These are phyloP conservation scores for Caenorhabditis japonica DNA, from an alignment of 2,888 invertebrate genomes.

Conservation along the genomic window DNA sequence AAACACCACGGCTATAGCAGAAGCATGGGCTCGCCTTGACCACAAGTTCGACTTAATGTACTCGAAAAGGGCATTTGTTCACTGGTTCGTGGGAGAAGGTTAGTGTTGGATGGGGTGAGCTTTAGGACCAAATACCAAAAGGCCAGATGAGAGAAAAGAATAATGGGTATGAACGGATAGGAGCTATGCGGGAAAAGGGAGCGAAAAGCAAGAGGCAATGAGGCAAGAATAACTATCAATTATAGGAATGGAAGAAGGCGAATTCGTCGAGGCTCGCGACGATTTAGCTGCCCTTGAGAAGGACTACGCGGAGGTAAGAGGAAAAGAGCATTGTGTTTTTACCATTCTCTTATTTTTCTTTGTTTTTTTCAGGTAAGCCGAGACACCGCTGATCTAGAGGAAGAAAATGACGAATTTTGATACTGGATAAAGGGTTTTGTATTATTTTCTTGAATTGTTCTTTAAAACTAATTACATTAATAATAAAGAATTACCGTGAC, in stretches of 20 bases:
- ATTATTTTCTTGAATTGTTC: neutral
- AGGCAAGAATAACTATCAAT: constrained; percentile 4
- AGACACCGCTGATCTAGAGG: constrained; percentile 53
- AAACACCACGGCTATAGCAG: constrained; percentile 90
- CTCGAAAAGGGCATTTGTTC: constrained; percentile 65
- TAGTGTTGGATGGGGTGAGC: neutral
- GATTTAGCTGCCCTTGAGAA: constrained; percentile 56
- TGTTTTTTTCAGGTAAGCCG: constrained; percentile 31
- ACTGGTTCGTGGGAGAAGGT: constrained; percentile 67
- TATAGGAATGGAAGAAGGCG: constrained; percentile 70
- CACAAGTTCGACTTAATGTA: constrained; percentile 81
- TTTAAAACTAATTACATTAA: neutral
- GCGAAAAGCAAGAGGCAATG: neutral
- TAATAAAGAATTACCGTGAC: too few species aligned
- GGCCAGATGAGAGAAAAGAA: too few species aligned
- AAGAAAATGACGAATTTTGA: constrained; percentile 50
- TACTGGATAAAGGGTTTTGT: too few species aligned
- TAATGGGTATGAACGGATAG: neutral
- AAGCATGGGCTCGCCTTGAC: constrained; percentile 86
- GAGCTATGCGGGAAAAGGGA: constrained; percentile 1
- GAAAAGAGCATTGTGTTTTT: too few species aligned
- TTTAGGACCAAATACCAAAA: too few species aligned
- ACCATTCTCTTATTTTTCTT: too few species aligned
- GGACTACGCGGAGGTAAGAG: constrained; percentile 48
- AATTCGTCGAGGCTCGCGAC: constrained; percentile 63